phyloP scores from a whole-genome alignment of 2,113 vertebrate genomes.

The Aramus guarauna region DNA sequence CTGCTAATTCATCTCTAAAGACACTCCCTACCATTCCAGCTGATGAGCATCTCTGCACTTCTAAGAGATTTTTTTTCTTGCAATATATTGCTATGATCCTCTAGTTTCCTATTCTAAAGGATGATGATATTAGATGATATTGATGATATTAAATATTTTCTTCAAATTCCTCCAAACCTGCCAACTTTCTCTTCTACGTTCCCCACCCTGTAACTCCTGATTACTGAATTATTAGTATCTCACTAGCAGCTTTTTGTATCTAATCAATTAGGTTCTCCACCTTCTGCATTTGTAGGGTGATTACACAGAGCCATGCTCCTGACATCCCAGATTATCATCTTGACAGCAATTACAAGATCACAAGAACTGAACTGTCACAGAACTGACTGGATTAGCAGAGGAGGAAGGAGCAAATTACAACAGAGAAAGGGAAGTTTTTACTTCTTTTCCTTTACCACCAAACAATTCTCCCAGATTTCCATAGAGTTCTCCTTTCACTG shows the following conservation, averaged over 20 bases:
- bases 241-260: background rate
- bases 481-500: background rate
- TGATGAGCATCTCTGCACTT: background rate
- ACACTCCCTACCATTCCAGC: background rate
- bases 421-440: background rate
- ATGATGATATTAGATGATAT: background rate
- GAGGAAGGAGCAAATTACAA: background rate
- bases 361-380: background rate
- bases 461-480: background rate
- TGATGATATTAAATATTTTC: background rate
- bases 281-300: background rate
- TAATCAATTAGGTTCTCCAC: background rate
- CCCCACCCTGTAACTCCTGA: background rate
- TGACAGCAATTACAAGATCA: conserved; percentile 1
- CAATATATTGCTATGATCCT: background rate
- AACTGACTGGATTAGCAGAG: background rate
- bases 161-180: background rate
- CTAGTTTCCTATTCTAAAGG: background rate
- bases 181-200: background rate
- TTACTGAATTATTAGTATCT: background rate
- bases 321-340: background rate
- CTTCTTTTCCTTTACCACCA: background rate
- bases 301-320: background rate
- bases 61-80: background rate
- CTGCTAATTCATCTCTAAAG: background rate